These are phyloP conservation scores for Marmota flaviventris DNA, from an alignment of 2,113 vertebrate species.

Conservation along the genomic window DNA sequence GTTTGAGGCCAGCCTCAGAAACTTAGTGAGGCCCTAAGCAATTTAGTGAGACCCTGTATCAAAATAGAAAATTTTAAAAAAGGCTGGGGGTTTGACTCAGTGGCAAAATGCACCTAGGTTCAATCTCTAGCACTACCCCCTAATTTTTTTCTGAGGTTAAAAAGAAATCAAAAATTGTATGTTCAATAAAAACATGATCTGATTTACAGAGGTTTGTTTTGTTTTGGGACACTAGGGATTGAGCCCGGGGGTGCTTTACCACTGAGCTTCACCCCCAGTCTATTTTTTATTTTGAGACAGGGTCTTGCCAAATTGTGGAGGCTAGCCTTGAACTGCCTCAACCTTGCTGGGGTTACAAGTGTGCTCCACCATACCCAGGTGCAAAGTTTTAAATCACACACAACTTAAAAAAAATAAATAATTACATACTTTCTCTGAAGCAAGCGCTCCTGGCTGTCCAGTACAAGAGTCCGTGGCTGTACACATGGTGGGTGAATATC, in stretches of 20 bases:
- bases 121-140: too few species aligned
- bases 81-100: too few species aligned
- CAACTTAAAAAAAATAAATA: background rate
- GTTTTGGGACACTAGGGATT: background rate
- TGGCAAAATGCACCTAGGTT: too few species aligned
- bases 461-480: fast-evolving
- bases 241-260: background rate
- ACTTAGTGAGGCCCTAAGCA: too few species aligned
- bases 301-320: background rate
- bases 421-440: background rate
- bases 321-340: background rate
- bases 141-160: background rate
- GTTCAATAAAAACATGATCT: background rate
- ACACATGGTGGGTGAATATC: background rate
- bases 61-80: too few species aligned
- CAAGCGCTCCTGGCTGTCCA: background rate
- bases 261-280: too few species aligned
- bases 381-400: background rate
- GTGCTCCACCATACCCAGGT: background rate
- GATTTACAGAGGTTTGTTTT: background rate
- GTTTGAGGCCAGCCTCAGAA: too few species aligned
- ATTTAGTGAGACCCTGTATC: too few species aligned
- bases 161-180: background rate
- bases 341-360: background rate
- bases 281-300: background rate